Evolutionary conservation across 2,888 invertebrate genomes (phyloP).

Genomic region (Noctuana brunneofusca): DNA sequence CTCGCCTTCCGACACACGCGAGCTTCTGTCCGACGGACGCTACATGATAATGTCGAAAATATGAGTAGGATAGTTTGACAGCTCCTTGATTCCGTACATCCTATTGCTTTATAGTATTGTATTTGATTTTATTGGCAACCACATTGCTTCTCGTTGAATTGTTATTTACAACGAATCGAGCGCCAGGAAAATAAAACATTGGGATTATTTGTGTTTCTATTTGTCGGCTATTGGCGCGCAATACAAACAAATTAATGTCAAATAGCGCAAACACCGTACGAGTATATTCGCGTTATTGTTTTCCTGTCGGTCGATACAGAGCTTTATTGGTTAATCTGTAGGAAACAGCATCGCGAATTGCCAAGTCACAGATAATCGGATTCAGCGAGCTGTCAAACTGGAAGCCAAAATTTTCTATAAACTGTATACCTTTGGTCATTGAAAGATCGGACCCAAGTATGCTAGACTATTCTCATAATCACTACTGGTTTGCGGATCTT

Average conservation of each 20-base stretch:
- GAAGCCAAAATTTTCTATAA: constrained; percentile 27
- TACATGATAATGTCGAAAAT: constrained; percentile 81
- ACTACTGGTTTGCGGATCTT: constrained; percentile 3
- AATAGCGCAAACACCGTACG: neutral
- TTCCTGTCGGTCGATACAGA: constrained; percentile 1
- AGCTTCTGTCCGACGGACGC: constrained; percentile 83
- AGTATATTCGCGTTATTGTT: constrained; percentile 5
- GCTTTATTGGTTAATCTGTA: constrained; percentile 19
- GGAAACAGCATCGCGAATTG: constrained; percentile 5
- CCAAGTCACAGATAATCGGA: constrained; percentile 28
- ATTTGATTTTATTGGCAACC: constrained; percentile 45
- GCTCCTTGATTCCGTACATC: constrained; percentile 46
- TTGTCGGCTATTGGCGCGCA: neutral
- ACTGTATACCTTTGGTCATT: constrained; percentile 31
- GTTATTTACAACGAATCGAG: constrained; percentile 24
- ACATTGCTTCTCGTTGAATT: constrained; percentile 40
- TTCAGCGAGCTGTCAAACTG: constrained; percentile 49
- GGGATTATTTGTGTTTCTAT: constrained; percentile 1
- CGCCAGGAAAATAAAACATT: constrained; percentile 13
- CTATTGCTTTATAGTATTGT: constrained; percentile 44
- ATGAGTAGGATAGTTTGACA: constrained; percentile 58
- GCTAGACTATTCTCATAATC: constrained; percentile 5
- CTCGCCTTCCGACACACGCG: constrained; percentile 87
- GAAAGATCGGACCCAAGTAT: constrained; percentile 13
- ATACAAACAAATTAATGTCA: constrained; percentile 12